Evolutionary conservation across 2,797 vertebrate genomes (phyloP).

Genomic region (Sebastes itinus): DNA sequence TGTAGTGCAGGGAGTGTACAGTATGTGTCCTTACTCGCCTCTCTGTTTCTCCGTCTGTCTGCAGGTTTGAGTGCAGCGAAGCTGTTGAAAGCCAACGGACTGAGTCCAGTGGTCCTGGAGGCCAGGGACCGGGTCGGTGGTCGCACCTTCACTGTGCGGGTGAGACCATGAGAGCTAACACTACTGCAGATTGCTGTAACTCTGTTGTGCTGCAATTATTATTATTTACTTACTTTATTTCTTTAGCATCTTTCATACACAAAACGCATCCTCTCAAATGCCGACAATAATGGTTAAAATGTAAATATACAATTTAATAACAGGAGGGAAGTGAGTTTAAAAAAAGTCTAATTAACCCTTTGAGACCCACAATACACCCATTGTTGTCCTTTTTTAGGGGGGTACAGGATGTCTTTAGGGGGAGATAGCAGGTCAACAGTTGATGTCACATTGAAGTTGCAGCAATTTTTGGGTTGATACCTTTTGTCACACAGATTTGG

Average conservation of each 20-base stretch:
- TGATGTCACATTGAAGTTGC: too few relatives aligned
- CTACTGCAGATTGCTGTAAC: neutral
- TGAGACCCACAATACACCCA: too few relatives aligned
- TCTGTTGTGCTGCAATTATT: neutral
- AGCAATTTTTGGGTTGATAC: too few relatives aligned
- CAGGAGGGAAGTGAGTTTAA: neutral
- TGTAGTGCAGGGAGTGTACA: neutral
- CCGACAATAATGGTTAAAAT: neutral
- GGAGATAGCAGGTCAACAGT: too few relatives aligned
- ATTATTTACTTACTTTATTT: neutral
- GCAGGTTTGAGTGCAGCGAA: conserved; percentile 94
- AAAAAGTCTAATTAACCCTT: too few relatives aligned
- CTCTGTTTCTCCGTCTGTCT: neutral
- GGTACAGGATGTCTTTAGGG: too few relatives aligned
- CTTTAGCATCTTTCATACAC: neutral
- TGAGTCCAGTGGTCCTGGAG: conserved; percentile 91
- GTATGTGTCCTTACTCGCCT: neutral
- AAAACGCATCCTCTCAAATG: neutral
- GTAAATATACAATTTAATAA: neutral
- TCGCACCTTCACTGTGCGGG: conserved; percentile 91
- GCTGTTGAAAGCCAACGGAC: conserved; percentile 87
- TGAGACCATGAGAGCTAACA: conserved; percentile 68
- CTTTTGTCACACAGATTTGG: too few relatives aligned
- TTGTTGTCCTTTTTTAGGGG: too few relatives aligned
- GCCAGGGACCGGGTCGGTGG: conserved; percentile 94